Base-by-base conservation (phyloP, 1,140 invertebrate genomes). In the Drosophila watanabei region DNA sequence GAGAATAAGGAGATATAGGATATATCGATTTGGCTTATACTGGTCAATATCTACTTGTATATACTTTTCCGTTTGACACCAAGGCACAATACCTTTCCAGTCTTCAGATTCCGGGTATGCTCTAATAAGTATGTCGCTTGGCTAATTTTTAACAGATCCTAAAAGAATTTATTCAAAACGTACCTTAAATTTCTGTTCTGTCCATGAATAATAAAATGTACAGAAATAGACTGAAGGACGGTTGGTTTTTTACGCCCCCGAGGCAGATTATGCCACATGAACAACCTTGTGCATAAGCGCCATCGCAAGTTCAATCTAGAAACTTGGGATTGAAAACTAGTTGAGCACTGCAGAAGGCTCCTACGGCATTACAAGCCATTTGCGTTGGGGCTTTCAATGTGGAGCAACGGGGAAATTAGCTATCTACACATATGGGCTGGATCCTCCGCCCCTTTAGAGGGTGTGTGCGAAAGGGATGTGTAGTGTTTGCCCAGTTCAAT, bases 371-470 rank as follows among this genome's bases (percentile, higher is more conserved):
- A 54, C 60, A 61, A 58, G 68, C 70, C 73, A 69, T 81, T 77
- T 68, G 58, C 41, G 51, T 49, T 18, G 64, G 69, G 51, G 56
- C 18, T 35, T 56, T 84, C 43, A 18, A 32, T 59, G 49, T 46
- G 48, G 32, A 41, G 69, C 64, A 68, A 20, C 70, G 69, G 52
- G 62, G 49, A 83, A 86, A 83, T 86, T 72, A 76, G 83, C 62
- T 72, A 68, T 87, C 75, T 62, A 72, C 62, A 69, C 66, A 72
- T 18, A 41, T 49, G 49, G 61, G 33, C 49, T 54, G 58, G 16
- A 46, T 56, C 18, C 14, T 24, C 35, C 24, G 9, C 45, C 39
- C 58, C 58, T 32, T 54, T 43, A 11, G 11, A 2, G 28, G 63
- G n/a, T 6, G n/a, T 57, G n/a, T 37, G 35, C 33, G 45, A n/a